A percentile compares a stretch with the other conserved stretches of the same genome.
These are phyloP conservation scores for Coreius guichenoti DNA, from an alignment of 2,797 vertebrate species.

Conservation along the genomic window DNA sequence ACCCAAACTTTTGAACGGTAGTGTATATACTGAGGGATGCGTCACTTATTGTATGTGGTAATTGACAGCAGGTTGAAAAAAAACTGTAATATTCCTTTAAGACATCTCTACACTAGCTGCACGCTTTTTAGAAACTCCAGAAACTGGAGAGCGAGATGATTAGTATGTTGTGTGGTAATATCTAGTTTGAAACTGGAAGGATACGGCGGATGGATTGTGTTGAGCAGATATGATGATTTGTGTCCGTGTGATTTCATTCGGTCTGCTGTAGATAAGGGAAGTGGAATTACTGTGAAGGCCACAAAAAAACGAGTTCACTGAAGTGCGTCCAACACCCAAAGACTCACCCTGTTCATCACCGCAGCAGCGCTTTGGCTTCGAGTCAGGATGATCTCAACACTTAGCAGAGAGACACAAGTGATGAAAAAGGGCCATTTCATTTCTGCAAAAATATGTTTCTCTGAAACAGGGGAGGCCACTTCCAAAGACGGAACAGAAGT, in stretches of 20 bases:
- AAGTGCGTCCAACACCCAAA: conserved; percentile 45
- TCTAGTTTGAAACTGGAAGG: conserved; percentile 27
- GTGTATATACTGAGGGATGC: not conserved
- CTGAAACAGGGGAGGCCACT: conserved; percentile 74
- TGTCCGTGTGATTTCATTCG: conserved; percentile 44
- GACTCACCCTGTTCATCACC: conserved; percentile 50
- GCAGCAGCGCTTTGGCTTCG: conserved; percentile 44
- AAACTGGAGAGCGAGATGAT: not conserved
- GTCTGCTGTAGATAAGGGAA: conserved; percentile 56
- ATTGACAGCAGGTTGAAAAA: not conserved
- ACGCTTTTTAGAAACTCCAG: not conserved
- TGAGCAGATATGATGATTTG: conserved; percentile 49
- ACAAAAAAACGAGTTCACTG: conserved; percentile 36
- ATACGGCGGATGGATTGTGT: conserved; percentile 38
- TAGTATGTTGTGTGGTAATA: conserved; percentile 1
- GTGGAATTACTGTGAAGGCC: conserved; percentile 51
- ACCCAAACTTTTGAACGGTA: not conserved
- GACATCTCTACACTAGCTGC: not conserved
- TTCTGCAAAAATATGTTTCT: conserved; percentile 46
- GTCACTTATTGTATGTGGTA: not conserved
- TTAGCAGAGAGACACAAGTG: conserved; percentile 53
- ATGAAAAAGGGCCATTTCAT: conserved; percentile 51
- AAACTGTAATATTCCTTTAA: not conserved
- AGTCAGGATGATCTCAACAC: conserved; percentile 55
- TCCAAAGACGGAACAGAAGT: conserved; percentile 83